phyloP scores from a whole-genome alignment of 2,113 vertebrate genomes.

The Zonotrichia leucophrys region DNA sequence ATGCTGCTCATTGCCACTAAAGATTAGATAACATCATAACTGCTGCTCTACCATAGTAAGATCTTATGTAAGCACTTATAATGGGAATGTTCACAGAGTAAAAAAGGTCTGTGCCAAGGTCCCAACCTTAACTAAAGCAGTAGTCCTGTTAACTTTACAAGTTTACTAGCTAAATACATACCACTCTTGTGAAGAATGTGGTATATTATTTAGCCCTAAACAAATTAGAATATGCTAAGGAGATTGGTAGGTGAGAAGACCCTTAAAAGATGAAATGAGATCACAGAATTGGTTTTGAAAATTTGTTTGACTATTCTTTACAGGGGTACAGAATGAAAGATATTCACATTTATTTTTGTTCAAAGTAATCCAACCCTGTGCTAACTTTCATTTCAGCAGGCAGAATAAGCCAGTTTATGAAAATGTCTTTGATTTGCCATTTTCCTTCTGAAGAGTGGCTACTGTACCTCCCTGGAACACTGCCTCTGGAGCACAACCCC shows the following conservation, averaged over 20 bases:
- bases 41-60: neutral
- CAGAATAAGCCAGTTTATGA: neutral
- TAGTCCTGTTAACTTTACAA: neutral
- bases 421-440: neutral
- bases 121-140: neutral
- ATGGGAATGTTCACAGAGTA: neutral
- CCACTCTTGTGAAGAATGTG: neutral
- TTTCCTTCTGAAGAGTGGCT: neutral
- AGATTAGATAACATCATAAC: neutral
- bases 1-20: neutral
- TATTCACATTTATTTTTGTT: neutral
- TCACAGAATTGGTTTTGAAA: neutral
- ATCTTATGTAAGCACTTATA: neutral
- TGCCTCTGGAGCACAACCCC: neutral
- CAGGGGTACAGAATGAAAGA: neutral
- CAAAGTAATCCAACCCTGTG: neutral
- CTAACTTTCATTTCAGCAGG: neutral
- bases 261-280: neutral
- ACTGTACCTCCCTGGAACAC: neutral
- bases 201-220: neutral
- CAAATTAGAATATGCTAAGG: neutral
- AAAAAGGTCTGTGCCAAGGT: neutral
- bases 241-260: neutral
- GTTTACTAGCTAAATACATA: neutral
- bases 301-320: neutral